These are phyloP conservation scores for Luehdorfia chinensis DNA, from an alignment of 1,140 invertebrate genomes.

Conservation along the genomic window DNA sequence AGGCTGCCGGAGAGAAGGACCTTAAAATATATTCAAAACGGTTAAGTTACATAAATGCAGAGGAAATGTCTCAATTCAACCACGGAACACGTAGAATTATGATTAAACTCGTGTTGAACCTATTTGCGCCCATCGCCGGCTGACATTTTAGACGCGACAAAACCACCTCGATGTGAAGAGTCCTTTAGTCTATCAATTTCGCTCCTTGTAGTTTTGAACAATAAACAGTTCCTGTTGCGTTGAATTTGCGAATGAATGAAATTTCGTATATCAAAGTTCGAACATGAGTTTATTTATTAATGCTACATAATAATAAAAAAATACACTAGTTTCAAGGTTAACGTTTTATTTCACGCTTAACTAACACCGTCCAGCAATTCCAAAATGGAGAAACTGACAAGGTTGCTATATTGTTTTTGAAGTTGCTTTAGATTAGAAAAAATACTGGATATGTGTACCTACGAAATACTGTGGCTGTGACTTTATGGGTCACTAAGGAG, in stretches of 20 bases:
- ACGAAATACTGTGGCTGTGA: conserved; percentile 3
- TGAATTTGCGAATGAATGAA: not conserved
- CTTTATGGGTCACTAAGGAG: conserved; percentile 7
- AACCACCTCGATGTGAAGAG: not conserved
- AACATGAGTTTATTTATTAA: too few relatives aligned
- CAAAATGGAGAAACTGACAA: too few relatives aligned
- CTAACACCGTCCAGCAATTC: too few relatives aligned
- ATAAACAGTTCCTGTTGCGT: conserved; percentile 10
- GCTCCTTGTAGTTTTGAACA: not conserved
- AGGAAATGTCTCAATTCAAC: too few relatives aligned
- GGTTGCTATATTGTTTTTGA: not conserved
- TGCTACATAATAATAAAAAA: too few relatives aligned
- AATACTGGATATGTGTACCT: not conserved
- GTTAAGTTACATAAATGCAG: too few relatives aligned
- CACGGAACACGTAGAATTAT: not conserved
- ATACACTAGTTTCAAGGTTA: too few relatives aligned
- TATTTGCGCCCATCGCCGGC: not conserved
- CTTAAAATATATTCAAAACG: too few relatives aligned
- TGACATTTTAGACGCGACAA: conserved; percentile 1
- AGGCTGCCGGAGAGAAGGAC: too few relatives aligned
- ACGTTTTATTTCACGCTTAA: too few relatives aligned
- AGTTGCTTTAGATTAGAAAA: conserved; percentile 1
- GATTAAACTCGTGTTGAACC: not conserved
- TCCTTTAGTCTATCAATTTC: conserved; percentile 11
- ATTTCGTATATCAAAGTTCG: too few relatives aligned